These are phyloP conservation scores for Corythucha ciliata DNA, from an alignment of 2,888 invertebrate genomes.

Conservation along the genomic window DNA sequence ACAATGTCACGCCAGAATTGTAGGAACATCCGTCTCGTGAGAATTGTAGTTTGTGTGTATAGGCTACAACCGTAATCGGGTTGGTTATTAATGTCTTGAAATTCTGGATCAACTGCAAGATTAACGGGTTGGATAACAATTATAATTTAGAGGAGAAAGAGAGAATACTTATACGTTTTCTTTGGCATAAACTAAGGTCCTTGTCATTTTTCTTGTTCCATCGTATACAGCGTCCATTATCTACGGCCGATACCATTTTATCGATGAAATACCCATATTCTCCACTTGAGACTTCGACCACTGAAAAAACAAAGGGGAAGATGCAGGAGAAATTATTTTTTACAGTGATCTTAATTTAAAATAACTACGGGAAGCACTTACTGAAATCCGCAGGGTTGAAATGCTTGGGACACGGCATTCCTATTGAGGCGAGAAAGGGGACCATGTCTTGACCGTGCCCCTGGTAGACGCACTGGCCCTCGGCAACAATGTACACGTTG, in stretches of 20 bases:
- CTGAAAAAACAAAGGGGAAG: constrained; percentile 43
- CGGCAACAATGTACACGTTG: constrained; percentile 79
- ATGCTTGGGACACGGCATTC: constrained; percentile 76
- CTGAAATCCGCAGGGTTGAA: constrained; percentile 96
- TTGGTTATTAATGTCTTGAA: constrained; percentile 44
- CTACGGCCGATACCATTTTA: constrained; percentile 56
- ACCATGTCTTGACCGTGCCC: constrained; percentile 70
- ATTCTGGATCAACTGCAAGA: constrained; percentile 17
- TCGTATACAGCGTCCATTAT: constrained; percentile 52
- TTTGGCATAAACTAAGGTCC: neutral
- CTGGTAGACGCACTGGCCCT: constrained; percentile 83
- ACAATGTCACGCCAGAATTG: constrained; percentile 69
- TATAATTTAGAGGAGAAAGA: neutral
- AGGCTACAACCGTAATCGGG: constrained; percentile 47
- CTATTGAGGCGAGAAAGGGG: constrained; percentile 66
- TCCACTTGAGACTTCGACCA: constrained; percentile 69
- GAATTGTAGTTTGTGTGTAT: constrained; percentile 57
- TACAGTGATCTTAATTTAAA: constrained; percentile 5
- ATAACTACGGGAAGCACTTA: too few species aligned
- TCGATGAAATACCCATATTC: constrained; percentile 65
- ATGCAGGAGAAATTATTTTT: too few species aligned
- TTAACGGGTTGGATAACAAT: neutral
- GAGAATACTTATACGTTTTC: neutral
- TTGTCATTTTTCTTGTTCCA: constrained; percentile 46
- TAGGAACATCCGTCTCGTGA: constrained; percentile 59